phyloP scores from a whole-genome alignment of 2,888 invertebrate genomes.

The Eupithecia dodoneata region DNA sequence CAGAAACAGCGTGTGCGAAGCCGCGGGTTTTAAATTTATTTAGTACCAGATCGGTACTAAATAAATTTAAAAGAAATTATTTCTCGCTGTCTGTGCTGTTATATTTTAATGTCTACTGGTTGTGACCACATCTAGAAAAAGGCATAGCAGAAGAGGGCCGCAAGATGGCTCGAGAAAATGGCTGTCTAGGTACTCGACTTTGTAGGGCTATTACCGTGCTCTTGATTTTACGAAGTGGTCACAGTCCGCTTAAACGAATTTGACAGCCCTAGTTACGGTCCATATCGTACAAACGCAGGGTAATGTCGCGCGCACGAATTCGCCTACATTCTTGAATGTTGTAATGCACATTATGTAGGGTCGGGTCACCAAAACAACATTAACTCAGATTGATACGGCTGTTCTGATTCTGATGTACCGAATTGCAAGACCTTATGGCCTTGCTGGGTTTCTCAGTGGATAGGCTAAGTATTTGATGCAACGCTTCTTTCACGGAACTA shows the following conservation, averaged over 20 bases:
- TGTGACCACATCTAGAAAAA: too few relatives aligned
- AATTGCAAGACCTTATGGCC: background rate
- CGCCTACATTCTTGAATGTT: conserved; percentile 46
- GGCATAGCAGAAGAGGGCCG: too few relatives aligned
- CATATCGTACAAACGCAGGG: conserved; percentile 41
- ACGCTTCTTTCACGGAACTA: background rate
- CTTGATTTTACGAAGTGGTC: background rate
- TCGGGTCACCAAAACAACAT: conserved; percentile 10
- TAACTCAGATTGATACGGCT: conserved; percentile 1
- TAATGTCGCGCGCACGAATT: conserved; percentile 49
- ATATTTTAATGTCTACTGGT: too few relatives aligned
- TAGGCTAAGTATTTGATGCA: background rate
- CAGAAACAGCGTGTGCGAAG: too few relatives aligned
- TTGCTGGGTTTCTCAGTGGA: background rate
- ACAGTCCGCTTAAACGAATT: background rate
- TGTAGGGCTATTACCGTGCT: too few relatives aligned
- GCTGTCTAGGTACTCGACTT: too few relatives aligned
- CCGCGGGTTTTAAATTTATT: too few relatives aligned
- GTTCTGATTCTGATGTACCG: background rate
- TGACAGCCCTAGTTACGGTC: conserved; percentile 39
- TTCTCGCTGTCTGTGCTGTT: too few relatives aligned
- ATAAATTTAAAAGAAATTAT: too few relatives aligned
- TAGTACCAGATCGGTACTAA: too few relatives aligned
- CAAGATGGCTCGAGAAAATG: too few relatives aligned
- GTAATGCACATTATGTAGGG: conserved; percentile 35